A percentile compares a stretch with the other conserved stretches of the same genome.
Evolutionary conservation across 2,113 vertebrate genomes (phyloP).

Genomic region (Thryonomys swinderianus): DNA sequence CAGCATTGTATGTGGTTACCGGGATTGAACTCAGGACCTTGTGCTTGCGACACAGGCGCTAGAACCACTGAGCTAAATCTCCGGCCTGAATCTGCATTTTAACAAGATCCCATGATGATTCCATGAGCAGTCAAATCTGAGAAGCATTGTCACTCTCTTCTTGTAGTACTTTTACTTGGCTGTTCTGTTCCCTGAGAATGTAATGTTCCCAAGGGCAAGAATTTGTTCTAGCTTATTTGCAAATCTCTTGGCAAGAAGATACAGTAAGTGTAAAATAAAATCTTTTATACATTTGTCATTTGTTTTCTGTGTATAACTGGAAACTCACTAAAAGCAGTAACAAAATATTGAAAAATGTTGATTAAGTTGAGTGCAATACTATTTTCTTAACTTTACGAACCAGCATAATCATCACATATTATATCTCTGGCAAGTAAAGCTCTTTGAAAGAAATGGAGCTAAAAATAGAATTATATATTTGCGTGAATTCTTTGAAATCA

Average conservation of each 20-base stretch:
- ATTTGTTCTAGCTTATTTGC: slow-evolving; percentile 51
- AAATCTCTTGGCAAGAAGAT: slow-evolving; percentile 27
- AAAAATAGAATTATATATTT: not conserved
- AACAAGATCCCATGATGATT: not conserved
- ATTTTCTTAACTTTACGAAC: not conserved
- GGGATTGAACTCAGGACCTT: no score
- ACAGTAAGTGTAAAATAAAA: not conserved
- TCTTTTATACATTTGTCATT: slow-evolving; percentile 5
- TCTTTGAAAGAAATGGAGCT: not conserved
- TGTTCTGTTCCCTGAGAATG: not conserved
- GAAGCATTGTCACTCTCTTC: not conserved
- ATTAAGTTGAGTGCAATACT: not conserved
- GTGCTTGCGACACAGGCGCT: no score
- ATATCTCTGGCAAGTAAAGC: not conserved
- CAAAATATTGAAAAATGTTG: not conserved
- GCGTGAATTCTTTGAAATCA: not conserved
- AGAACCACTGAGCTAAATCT: no score
- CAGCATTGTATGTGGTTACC: no score
- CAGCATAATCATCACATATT: not conserved
- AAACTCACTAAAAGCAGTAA: not conserved
- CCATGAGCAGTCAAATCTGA: not conserved
- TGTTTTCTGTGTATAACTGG: not conserved
- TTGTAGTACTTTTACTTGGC: not conserved
- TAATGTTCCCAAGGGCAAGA: not conserved
- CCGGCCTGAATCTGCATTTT: not conserved